These are phyloP conservation scores for Torymus tubicola DNA, from an alignment of 2,888 invertebrate genomes.

Conservation along the genomic window DNA sequence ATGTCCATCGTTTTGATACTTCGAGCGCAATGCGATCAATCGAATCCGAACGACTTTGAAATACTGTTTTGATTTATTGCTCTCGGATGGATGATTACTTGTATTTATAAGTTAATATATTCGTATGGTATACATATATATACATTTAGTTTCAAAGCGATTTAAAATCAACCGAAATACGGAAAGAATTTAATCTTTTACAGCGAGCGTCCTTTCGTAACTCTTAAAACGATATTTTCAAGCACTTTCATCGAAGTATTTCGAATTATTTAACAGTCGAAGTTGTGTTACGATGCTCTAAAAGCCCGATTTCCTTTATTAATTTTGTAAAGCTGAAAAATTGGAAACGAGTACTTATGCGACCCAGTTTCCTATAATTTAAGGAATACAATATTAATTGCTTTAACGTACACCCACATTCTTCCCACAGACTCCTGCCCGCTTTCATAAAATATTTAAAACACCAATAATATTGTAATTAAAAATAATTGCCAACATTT, in stretches of 20 bases:
- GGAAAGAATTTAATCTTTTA: no score
- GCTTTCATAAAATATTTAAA: neutral
- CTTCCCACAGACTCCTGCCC: no score
- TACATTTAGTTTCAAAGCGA: no score
- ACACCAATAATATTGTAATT: no score
- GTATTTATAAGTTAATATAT: no score
- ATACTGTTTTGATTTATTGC: neutral
- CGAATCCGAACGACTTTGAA: neutral
- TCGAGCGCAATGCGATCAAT: constrained; percentile 5
- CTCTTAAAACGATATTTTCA: constrained; percentile 2
- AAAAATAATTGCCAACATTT: no score
- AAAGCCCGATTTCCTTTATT: constrained; percentile 8
- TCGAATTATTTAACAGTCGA: neutral
- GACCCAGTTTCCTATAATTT: neutral
- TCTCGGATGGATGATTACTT: no score
- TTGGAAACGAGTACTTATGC: neutral
- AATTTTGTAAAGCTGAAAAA: constrained; percentile 1
- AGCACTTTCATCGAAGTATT: constrained; percentile 1
- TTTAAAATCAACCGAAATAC: no score
- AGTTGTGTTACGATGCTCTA: constrained; percentile 20
- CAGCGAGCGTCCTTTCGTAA: no score
- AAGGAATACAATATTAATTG: neutral
- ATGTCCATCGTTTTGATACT: neutral
- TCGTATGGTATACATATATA: no score
- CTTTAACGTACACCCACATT: neutral